Conservation (phyloP, 92 coral and sea anemone genomes). For the Parazoanthus atlanticus region DNA sequence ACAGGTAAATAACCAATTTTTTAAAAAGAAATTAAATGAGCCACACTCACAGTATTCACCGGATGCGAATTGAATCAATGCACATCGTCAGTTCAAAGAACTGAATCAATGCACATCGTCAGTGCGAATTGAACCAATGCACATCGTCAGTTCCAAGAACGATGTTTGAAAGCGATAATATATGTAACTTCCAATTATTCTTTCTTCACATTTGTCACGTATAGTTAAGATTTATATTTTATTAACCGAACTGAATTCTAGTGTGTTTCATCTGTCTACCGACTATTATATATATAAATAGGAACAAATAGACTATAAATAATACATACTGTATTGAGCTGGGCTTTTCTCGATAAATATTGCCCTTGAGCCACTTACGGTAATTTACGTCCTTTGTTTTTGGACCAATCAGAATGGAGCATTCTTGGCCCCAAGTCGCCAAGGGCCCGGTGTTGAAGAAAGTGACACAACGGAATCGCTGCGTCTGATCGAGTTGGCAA, state of each 20-base stretch:
- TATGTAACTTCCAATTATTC: not conserved
- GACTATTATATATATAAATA: too few species aligned
- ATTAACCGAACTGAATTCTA: not conserved
- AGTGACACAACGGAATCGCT: slow-evolving; percentile 3
- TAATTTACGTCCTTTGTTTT: slow-evolving; percentile 1
- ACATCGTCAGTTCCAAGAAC: not conserved
- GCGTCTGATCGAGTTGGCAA: not conserved
- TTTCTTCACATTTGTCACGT: not conserved
- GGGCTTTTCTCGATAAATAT: not conserved
- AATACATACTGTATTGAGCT: too few species aligned
- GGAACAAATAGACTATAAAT: too few species aligned
- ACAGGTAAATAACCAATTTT: too few species aligned
- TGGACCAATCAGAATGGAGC: slow-evolving; percentile 29
- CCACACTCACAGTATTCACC: too few species aligned
- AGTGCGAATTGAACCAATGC: not conserved
- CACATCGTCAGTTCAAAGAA: not conserved
- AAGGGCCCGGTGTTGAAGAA: slow-evolving; percentile 30
- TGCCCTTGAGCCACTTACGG: not conserved
- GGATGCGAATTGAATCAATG: not conserved
- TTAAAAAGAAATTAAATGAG: too few species aligned
- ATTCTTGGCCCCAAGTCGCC: slow-evolving; percentile 14
- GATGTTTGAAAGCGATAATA: not conserved
- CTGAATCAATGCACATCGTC: not conserved
- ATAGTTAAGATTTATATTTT: not conserved
- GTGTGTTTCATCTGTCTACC: not conserved